Evolutionary conservation across 2,888 invertebrate genomes (phyloP), one percentile per base, ranked within the genome.

Genomic region (Meteorus cinctellus): DNA sequence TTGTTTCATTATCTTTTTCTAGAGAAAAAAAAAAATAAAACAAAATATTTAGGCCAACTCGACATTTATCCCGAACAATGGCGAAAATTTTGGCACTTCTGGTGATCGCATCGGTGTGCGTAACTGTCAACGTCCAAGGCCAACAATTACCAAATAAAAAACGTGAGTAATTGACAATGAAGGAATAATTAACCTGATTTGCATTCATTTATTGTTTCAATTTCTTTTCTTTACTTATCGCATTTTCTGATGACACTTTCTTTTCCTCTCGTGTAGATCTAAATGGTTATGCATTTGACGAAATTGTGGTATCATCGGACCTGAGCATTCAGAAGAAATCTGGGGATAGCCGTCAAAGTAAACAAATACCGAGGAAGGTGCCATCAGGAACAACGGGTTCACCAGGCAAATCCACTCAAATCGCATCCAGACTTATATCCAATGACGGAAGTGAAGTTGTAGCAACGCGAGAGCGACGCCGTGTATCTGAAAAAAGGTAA

Each of bases 291-390:
- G 86, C 89, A 27, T 90, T 90, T 79, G 90, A 90, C 79, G 91
- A 91, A 86, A 90, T 91, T 45, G 87, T 90, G 12, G 91, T 91
- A 41, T 87, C 89, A 66, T 89, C 89, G 75, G 87, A 89, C 79
- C 81, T 89, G 66, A 88, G 86, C 71, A 86, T 89, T 41, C 83
- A 86, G 79, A 84, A 88, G 29, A 89, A 88, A 82, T 88, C 89
- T 27, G 89, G 89, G 78, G 89, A 89, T 81, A 87, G 86, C 82
- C 89, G 89, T 75, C 88, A 89, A 77, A 87, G 87, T 69, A 89
- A 89, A 80, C 84, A 85, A 81, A 82, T 87, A 76, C 80, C 88
- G 75, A 86, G 87, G 68, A 89, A 89, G 80, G 85, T 89, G 80
- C 89, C 88, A 74, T 86, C 86, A 73, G 87, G 82, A 78, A 86